Conservation (phyloP, 2,888 invertebrate species). For the Sesia apiformis region DNA sequence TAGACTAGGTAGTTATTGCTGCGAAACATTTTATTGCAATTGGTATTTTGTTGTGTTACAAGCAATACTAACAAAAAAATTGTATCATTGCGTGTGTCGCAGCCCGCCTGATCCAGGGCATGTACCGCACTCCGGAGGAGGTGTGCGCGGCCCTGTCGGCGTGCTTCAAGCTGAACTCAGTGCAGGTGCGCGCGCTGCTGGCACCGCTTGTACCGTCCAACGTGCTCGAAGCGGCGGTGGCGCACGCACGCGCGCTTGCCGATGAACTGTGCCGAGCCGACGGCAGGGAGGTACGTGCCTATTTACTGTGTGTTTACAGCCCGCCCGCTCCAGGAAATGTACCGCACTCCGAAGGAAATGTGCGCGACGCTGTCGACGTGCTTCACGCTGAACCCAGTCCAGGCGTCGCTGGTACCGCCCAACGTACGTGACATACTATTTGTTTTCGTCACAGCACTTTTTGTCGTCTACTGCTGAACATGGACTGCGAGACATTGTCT, state of each 20-base stretch:
- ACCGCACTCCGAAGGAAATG: conserved; percentile 84
- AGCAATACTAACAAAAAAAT: too few relatives aligned
- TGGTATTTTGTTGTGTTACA: too few relatives aligned
- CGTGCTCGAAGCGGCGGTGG: conserved; percentile 80
- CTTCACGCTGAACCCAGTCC: conserved; percentile 97
- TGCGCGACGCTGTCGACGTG: conserved; percentile 93
- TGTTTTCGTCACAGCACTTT: too few relatives aligned
- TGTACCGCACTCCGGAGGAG: conserved; percentile 81
- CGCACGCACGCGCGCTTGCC: conserved; percentile 90
- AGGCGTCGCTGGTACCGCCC: conserved; percentile 74
- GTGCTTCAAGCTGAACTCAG: conserved; percentile 97
- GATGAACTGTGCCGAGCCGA: conserved; percentile 94
- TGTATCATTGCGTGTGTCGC: not conserved
- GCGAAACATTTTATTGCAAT: too few relatives aligned
- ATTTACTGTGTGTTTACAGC: conserved; percentile 22
- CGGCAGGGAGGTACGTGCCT: conserved; percentile 81
- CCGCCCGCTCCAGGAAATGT: conserved; percentile 56
- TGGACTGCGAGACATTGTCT: too few relatives aligned
- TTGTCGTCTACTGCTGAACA: too few relatives aligned
- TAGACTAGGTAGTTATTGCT: too few relatives aligned
- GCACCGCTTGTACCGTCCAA: conserved; percentile 69
- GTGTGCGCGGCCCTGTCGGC: conserved; percentile 91
- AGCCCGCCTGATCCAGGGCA: conserved; percentile 61
- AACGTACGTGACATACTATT: conserved; percentile 32
- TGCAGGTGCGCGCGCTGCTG: conserved; percentile 91